These are phyloP conservation scores for Acyrthosiphon pisum DNA, from an alignment of 1,140 invertebrate species.

Conservation along the genomic window DNA sequence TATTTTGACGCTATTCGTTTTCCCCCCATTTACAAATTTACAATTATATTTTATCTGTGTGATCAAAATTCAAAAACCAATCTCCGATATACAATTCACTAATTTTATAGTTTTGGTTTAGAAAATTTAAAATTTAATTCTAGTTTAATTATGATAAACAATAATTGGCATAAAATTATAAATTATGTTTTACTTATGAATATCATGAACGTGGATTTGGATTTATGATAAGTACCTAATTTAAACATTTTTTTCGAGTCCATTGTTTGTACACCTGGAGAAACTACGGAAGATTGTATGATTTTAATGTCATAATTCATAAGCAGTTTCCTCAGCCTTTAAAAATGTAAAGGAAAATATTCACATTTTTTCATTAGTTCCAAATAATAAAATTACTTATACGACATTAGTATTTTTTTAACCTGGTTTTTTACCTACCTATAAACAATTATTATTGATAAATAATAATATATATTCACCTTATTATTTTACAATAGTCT, in stretches of 20 bases:
- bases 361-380: background rate
- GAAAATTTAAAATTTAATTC: background rate
- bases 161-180: background rate
- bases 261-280: background rate
- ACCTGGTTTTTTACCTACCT: no score
- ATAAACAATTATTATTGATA: background rate
- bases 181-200: background rate
- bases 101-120: background rate
- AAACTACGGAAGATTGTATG: background rate
- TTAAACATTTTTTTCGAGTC: background rate
- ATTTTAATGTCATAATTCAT: background rate
- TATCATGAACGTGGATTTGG: background rate
- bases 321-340: background rate
- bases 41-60: background rate
- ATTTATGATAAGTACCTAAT: background rate
- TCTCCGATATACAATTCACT: background rate
- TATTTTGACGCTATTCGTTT: background rate
- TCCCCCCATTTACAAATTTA: background rate
- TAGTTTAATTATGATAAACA: background rate
- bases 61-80: background rate
- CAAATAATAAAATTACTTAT: background rate
- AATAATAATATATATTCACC: no score
- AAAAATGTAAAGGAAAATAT: background rate
- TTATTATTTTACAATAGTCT: no score
- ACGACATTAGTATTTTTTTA: background rate